Evolutionary conservation across 2,113 vertebrate species (phyloP), one percentile per base, ranked within the genome.

Genomic region (Pterocles gutturalis): DNA sequence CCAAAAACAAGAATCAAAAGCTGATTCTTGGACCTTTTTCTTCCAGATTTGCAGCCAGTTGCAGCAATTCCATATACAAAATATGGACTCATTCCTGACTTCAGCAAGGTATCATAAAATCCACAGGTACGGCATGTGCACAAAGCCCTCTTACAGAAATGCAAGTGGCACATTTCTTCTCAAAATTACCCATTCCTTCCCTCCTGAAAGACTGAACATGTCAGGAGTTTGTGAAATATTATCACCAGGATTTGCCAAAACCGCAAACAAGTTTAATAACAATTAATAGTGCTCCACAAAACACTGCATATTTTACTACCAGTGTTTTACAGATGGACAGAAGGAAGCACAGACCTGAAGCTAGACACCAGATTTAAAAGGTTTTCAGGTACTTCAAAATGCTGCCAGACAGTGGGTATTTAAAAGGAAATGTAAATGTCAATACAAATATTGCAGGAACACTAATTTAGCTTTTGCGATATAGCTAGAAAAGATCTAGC

Each of bases 401-500:
- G 29, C 45, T 95, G 65, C 61, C 48, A 95, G 77, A 60, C 57
- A 93, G 51, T 67, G 38, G 60, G 26, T 90, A 41, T 76, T 87
- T 94, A 69, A 96, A 91, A 93, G 48, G 84, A 91, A 91, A 93
- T 69, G 41, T 93, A 87, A 95, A 82, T 76, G 73, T 61, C 45
- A 96, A 89, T 87, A 93, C 69, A 87, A 71, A 89, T 46, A 85
- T 64, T 48, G 61, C 61, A 75, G 41, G 15, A 84, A 45, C 79
- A 93, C 71, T 79, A 91, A 91, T 94, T 91, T 87, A 67, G 48
- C 5, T 87, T 60, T 87, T 69, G 29, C 34, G 96, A 93, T 82
- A 93, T 3, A 73, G 49, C 94, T 96, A 96, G 75, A 77, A 96
- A 87, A 96, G 70, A 93, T 91, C 38, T 83, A 85, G 62, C 75